Evolutionary conservation across 2,113 vertebrate species (phyloP), one percentile per base, ranked within the genome.

Genomic region (Peromyscus maniculatus): DNA sequence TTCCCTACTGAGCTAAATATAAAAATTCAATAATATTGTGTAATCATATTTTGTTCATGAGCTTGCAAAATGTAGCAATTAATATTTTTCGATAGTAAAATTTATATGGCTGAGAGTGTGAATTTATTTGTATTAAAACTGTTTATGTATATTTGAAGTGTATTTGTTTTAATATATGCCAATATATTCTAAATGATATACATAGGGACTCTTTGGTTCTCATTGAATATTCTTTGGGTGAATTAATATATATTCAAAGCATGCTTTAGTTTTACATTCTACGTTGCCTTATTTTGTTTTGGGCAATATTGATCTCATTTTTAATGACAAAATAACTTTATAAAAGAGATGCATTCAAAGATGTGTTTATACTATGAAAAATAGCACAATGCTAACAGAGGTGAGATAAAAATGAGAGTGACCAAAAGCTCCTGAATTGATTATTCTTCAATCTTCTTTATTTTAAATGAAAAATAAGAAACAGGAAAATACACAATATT

Each of bases 1-100:
- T 92, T 92, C 22, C 90, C 16, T 91, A 49, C 0, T 0, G 21
- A 89, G 22, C 79, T 96, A 94, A 97, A 97, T 96, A 96, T 90
- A 66, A 98, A 72, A 66, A 97, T 66, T 55, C 89, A 97, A 22
- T 78, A 93, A 57, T 77, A 86, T 59, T 94, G 7, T 39, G 10
- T 66, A 84, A 94, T 94, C 28, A 55, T 89, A 95, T 57, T 94
- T 84, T 94, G 84, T 90, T 97, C 46, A 95, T 96, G 19, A 89
- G 15, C 46, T 95, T 75, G 2, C 43, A 93, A 95, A 96, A 83
- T 82, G 3, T 55, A 90, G 55, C 49, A 97, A 95, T 96, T 93
- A 96, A 66, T 93, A 67, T 84, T 22, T 83, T 91, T 95, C 12
- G 72, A 7, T 75, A 36, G 64, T 86, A 93, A 86, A 96, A 89